Evolutionary conservation across 2,888 invertebrate species (phyloP).

Genomic region (Athetis lepigone): DNA sequence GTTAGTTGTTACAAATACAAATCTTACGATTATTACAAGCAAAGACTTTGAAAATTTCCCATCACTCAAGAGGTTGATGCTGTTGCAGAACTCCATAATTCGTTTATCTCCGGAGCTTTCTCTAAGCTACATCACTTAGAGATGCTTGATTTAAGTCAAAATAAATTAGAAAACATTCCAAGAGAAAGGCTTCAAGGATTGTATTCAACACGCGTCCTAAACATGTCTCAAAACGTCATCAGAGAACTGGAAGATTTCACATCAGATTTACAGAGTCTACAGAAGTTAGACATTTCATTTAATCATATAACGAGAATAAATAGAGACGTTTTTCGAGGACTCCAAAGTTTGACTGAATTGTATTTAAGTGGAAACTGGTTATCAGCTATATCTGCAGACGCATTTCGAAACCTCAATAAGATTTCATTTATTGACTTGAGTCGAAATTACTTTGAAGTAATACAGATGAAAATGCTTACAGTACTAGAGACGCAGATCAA

Average conservation of each 20-base stretch:
- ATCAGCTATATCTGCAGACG: conserved; percentile 94
- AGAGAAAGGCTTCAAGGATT: conserved; percentile 96
- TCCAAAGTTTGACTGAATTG: conserved; percentile 94
- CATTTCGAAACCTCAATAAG: conserved; percentile 94
- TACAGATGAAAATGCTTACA: conserved; percentile 94
- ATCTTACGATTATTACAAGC: conserved; percentile 95
- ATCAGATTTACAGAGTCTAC: conserved; percentile 93
- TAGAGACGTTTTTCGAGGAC: conserved; percentile 94
- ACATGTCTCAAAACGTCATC: conserved; percentile 95
- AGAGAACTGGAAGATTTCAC: conserved; percentile 96
- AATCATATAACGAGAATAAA: conserved; percentile 95
- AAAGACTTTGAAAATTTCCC: conserved; percentile 96
- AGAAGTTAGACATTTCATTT: conserved; percentile 95
- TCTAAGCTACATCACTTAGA: conserved; percentile 94
- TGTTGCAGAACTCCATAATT: conserved; percentile 94
- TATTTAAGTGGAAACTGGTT: conserved; percentile 96
- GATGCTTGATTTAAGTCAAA: conserved; percentile 95
- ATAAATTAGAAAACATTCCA: conserved; percentile 95
- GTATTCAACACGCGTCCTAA: conserved; percentile 93
- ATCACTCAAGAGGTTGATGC: conserved; percentile 93
- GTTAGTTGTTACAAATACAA: conserved; percentile 94
- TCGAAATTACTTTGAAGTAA: conserved; percentile 95
- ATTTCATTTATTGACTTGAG: conserved; percentile 94
- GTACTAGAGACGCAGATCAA: conserved; percentile 96
- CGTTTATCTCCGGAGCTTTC: conserved; percentile 96